A percentile compares a stretch with the other conserved stretches of the same genome.
phyloP scores from a whole-genome alignment of 2,888 invertebrate genomes.

The Boloria selene region DNA sequence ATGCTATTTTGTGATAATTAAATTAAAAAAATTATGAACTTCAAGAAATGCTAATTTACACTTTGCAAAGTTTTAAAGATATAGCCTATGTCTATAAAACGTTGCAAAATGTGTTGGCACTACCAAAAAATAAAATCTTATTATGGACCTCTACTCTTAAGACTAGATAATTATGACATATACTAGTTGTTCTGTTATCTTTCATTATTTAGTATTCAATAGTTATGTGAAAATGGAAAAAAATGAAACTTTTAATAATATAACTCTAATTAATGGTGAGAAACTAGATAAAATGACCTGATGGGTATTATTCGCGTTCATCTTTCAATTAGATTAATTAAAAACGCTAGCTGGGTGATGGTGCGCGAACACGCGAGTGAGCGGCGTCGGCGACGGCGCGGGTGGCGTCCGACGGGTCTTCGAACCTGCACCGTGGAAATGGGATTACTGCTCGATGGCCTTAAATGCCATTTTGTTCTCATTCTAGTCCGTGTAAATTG shows the following conservation, averaged over 20 bases:
- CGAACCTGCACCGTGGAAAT: slow-evolving; percentile 75
- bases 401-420: slow-evolving; percentile 54
- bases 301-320: slow-evolving; percentile 47
- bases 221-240: slow-evolving; percentile 1
- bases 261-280: slow-evolving; percentile 26
- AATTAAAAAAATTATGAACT: background rate
- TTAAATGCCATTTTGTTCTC: slow-evolving; percentile 67
- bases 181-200: background rate
- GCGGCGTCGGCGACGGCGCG: slow-evolving; percentile 39
- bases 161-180: background rate
- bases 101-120: no score
- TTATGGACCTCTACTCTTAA: background rate
- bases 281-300: slow-evolving; percentile 45
- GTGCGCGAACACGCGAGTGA: slow-evolving; percentile 60
- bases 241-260: slow-evolving; percentile 13
- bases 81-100: no score
- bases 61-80: background rate
- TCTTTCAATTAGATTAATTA: slow-evolving; percentile 73
- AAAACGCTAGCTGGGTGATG: slow-evolving; percentile 47
- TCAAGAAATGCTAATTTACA: background rate
- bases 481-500: slow-evolving; percentile 53
- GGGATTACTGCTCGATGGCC: slow-evolving; percentile 72
- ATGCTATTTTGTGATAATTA: slow-evolving; percentile 6
- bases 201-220: background rate
- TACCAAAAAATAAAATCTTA: no score